Evolutionary conservation across 1,140 invertebrate genomes (phyloP).

Genomic region (Steinernema feltiae): DNA sequence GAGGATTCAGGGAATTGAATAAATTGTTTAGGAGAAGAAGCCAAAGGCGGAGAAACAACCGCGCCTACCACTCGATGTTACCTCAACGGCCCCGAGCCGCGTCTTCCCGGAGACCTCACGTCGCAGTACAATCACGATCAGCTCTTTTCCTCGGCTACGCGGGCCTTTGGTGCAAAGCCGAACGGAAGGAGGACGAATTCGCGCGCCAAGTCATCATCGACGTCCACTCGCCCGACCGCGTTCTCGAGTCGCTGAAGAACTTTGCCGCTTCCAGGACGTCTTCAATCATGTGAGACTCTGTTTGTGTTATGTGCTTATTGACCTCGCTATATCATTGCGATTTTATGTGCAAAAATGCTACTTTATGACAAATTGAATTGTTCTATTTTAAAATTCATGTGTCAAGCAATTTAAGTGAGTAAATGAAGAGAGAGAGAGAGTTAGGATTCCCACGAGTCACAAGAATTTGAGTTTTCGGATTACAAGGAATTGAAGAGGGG

Average conservation of each 20-base stretch:
- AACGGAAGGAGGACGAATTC: background rate
- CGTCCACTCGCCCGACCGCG: constrained; percentile 11
- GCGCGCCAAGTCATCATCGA: background rate
- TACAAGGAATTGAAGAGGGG: no score
- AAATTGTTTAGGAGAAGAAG: constrained; percentile 9
- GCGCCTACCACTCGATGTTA: constrained; percentile 24
- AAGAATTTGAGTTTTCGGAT: no score
- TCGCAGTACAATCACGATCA: constrained; percentile 34
- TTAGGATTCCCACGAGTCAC: no score
- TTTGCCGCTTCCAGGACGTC: constrained; percentile 19
- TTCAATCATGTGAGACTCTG: no score
- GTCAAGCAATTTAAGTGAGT: no score
- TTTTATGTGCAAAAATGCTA: no score
- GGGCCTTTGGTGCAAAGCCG: constrained; percentile 22
- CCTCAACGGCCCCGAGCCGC: constrained; percentile 16
- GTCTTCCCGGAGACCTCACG: constrained; percentile 12
- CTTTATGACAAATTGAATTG: no score
- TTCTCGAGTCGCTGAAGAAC: constrained; percentile 14
- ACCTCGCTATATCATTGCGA: no score
- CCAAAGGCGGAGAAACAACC: constrained; percentile 13
- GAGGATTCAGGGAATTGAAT: background rate
- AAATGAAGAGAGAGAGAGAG: no score
- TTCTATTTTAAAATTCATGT: no score
- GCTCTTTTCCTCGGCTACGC: constrained; percentile 31
- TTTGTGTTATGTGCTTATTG: no score